These are phyloP conservation scores for Catocala sponsa DNA, from an alignment of 2,888 invertebrate species.

Conservation along the genomic window DNA sequence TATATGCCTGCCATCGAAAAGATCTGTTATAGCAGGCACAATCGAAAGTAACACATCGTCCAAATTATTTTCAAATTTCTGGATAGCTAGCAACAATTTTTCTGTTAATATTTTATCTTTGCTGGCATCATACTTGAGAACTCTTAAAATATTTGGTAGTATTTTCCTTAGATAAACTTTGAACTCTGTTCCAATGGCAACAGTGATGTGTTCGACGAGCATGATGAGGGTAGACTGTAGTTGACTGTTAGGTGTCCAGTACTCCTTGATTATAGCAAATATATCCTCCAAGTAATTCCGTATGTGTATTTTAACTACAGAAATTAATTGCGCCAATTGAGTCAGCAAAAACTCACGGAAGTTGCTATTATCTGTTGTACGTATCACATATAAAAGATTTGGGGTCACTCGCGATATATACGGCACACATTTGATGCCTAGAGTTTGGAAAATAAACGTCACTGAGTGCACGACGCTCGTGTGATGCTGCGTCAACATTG, in stretches of 20 bases:
- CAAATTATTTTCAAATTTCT: constrained; percentile 97
- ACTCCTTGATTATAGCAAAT: constrained; percentile 96
- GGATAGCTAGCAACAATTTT: constrained; percentile 94
- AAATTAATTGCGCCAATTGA: constrained; percentile 96
- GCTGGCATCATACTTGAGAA: constrained; percentile 96
- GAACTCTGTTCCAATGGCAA: constrained; percentile 98
- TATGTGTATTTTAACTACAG: constrained; percentile 98
- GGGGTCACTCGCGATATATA: constrained; percentile 97
- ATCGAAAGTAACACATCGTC: constrained; percentile 98
- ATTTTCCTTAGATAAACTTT: constrained; percentile 97
- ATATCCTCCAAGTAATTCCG: constrained; percentile 98
- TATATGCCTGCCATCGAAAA: constrained; percentile 96
- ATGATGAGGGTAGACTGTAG: constrained; percentile 96
- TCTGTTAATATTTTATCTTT: constrained; percentile 94
- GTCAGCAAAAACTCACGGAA: constrained; percentile 97
- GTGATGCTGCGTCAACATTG: constrained; percentile 96
- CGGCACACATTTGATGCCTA: constrained; percentile 97
- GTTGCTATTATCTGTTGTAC: constrained; percentile 93
- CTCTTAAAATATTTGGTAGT: constrained; percentile 97
- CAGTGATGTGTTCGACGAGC: constrained; percentile 96
- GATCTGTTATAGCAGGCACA: constrained; percentile 96
- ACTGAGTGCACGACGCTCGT: constrained; percentile 98
- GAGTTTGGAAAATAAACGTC: constrained; percentile 98
- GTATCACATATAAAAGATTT: constrained; percentile 95
- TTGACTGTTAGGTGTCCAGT: constrained; percentile 95